phyloP scores from a whole-genome alignment of 2,113 vertebrate species.

The Pachyramphus minor region DNA sequence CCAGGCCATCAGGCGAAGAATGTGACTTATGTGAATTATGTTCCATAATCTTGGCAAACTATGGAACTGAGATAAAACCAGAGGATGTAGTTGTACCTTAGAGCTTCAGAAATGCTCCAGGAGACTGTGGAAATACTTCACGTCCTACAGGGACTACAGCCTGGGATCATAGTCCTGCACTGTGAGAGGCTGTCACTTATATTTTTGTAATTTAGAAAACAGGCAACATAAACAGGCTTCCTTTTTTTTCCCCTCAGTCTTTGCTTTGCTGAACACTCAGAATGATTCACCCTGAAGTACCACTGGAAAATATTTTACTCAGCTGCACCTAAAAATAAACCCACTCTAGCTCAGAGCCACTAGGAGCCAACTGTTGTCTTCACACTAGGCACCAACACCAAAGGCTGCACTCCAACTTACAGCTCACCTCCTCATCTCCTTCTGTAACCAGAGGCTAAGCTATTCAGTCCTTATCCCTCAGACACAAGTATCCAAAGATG shows the following conservation, averaged over 20 bases:
- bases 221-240: background rate
- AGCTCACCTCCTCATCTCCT: background rate
- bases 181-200: background rate
- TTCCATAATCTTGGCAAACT: background rate
- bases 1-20: background rate
- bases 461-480: background rate
- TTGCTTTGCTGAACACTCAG: background rate
- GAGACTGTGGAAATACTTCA: background rate
- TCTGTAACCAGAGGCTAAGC: background rate
- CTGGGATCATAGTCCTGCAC: background rate
- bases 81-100: background rate
- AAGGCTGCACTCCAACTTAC: background rate
- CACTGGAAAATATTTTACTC: conserved; percentile 35
- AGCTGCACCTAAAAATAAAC: conserved; percentile 41
- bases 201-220: background rate
- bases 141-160: background rate
- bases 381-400: background rate
- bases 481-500: background rate
- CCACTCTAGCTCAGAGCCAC: background rate
- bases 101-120: background rate
- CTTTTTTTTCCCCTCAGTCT: background rate
- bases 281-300: background rate
- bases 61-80: background rate
- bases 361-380: background rate
- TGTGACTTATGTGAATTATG: too few relatives aligned